Evolutionary conservation across 2,113 vertebrate genomes (phyloP), one percentile per base, ranked within the genome.

Genomic region (Cololabis saira): DNA sequence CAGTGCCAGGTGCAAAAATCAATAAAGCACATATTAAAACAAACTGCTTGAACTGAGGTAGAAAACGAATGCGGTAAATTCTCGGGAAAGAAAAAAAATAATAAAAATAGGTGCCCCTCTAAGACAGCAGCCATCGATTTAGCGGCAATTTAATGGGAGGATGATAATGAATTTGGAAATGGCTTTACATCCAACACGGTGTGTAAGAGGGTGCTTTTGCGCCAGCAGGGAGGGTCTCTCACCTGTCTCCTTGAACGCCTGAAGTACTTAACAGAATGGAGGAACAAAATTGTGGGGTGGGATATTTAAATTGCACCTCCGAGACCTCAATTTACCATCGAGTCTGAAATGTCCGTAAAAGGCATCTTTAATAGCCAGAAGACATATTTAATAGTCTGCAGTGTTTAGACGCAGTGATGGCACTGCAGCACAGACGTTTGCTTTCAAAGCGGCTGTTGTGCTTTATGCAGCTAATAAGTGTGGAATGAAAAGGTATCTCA

Each of bases 281-380:
- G 18, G 61, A 65, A 53, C 10, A 0, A 55, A 71, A 67, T 27
- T 49, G 60, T 33, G 12, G 55, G 47, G 53, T 74, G 62, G 63
- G 6, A 1, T 59, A 27, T 69, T 84, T 22, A 67, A 76, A 77
- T 50, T 3, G 37, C 52, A 47, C 68, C 53, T 61, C 12, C 6
- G 52, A 62, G 67, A 80, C 45, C 49, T 43, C 9, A 14, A 55
- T 71, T 54, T 76, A 67, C 68, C 81, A 50, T 65, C 67, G 61
- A 57, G 43, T 27, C 43, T 45, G 67, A 67, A 72, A 85, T 78
- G 78, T 73, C 58, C 58, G 55, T 77, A 66, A 74, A 81, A 82
- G 79, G 61, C 59, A 64, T 53, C 45, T 76, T 86, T 66, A 66
- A 84, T 84, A 67, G 81, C 58, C 75, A 72, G 12, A 45, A 81